Evolutionary conservation across 2,113 vertebrate genomes (phyloP).

Genomic region (Mionectes macconnelli): DNA sequence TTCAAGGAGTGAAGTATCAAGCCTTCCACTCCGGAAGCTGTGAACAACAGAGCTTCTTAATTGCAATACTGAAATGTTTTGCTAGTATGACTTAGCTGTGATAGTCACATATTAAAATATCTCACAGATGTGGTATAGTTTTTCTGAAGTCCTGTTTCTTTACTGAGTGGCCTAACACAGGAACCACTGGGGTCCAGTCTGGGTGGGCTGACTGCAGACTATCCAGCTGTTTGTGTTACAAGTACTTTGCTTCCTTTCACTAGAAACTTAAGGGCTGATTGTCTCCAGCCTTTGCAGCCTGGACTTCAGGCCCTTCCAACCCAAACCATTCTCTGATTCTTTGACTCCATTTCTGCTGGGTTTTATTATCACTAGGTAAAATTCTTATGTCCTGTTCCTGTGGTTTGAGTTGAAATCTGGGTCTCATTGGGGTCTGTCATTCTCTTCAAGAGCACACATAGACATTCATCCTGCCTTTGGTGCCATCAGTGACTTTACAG

Average conservation of each 20-base stretch:
- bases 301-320: not conserved
- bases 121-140: not conserved
- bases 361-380: not conserved
- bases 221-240: not conserved
- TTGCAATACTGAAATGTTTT: not conserved
- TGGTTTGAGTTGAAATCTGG: not conserved
- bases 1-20: not conserved
- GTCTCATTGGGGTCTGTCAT: not conserved
- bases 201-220: not conserved
- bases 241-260: not conserved
- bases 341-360: not conserved
- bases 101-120: not conserved
- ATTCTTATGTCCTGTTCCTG: not conserved
- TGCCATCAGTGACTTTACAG: not conserved
- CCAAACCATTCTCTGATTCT: not conserved
- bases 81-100: not conserved
- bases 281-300: not conserved
- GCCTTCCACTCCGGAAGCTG: not conserved
- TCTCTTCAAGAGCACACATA: accelerated
- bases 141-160: not conserved
- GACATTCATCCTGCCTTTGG: not conserved
- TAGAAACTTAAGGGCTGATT: not conserved
- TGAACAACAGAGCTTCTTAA: not conserved
- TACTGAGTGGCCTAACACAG: not conserved
- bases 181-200: accelerated